Evolutionary conservation across 2,113 vertebrate genomes (phyloP).

Genomic region (Aegotheles bennettii): DNA sequence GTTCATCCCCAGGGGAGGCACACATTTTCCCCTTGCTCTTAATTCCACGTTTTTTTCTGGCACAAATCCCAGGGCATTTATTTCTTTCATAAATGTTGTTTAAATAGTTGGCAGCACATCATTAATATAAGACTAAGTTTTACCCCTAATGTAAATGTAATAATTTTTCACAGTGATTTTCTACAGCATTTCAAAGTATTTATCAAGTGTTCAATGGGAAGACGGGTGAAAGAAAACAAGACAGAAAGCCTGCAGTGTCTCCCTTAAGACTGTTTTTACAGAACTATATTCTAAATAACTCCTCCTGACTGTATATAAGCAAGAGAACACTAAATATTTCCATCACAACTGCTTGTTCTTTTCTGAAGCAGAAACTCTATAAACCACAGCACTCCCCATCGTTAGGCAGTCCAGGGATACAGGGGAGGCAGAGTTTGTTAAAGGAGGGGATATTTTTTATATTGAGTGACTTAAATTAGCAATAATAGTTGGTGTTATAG

Average conservation of each 20-base stretch:
- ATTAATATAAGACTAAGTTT: not conserved
- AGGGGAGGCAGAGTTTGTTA: not conserved
- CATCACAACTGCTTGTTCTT: not conserved
- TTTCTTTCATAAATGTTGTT: not conserved
- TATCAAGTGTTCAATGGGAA: not conserved
- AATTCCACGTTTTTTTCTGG: not conserved
- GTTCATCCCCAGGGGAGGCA: not conserved
- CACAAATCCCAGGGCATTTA: not conserved
- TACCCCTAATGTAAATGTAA: not conserved
- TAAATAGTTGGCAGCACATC: not conserved
- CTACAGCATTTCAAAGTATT: not conserved
- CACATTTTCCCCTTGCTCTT: not conserved
- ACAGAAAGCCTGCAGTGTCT: not conserved
- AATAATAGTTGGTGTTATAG: accelerated
- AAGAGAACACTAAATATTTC: not conserved
- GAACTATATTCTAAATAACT: not conserved
- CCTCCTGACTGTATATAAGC: not conserved
- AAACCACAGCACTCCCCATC: not conserved
- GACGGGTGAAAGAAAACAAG: not conserved
- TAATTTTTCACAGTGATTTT: not conserved
- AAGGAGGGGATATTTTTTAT: not conserved
- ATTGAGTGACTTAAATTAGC: not conserved
- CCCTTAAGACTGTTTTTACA: not conserved
- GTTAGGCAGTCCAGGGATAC: not conserved
- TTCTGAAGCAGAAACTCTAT: not conserved